These are phyloP conservation scores for Ethmia dodecea DNA, from an alignment of 2,888 invertebrate genomes.

Conservation along the genomic window DNA sequence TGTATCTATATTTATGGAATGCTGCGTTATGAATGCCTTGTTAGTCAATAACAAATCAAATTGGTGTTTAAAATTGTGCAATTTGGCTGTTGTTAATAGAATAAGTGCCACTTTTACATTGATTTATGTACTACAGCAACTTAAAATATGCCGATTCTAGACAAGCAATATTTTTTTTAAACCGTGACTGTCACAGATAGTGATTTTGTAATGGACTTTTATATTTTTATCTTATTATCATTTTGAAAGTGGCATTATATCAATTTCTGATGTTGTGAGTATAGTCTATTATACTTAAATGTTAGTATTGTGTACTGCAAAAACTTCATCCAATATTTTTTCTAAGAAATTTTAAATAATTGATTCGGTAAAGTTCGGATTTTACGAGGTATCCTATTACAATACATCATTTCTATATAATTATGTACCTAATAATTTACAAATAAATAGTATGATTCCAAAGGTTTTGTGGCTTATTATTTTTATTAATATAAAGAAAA, in stretches of 20 bases:
- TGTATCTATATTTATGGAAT: neutral
- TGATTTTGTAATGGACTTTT: neutral
- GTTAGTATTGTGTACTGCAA: slow-evolving; percentile 14
- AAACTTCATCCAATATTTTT: slow-evolving; percentile 5
- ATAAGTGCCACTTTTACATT: slow-evolving; percentile 8
- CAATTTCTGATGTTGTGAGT: slow-evolving; percentile 36
- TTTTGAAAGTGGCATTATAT: slow-evolving; percentile 5
- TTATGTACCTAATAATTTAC: slow-evolving; percentile 6
- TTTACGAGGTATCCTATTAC: slow-evolving; percentile 9
- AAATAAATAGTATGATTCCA: slow-evolving; percentile 13
- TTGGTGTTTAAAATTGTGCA: slow-evolving; percentile 35
- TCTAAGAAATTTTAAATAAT: neutral
- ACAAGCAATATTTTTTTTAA: neutral
- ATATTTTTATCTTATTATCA: neutral
- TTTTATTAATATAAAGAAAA: too few relatives aligned
- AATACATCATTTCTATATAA: slow-evolving; percentile 9
- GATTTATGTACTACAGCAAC: neutral
- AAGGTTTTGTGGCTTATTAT: too few relatives aligned
- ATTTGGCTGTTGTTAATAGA: slow-evolving; percentile 37
- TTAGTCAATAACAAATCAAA: slow-evolving; percentile 17
- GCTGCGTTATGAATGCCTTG: slow-evolving; percentile 2
- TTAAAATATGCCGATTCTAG: neutral
- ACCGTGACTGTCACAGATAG: too few relatives aligned
- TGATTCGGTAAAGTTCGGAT: slow-evolving; percentile 11
- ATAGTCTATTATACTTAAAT: slow-evolving; percentile 25